These are phyloP conservation scores for Petroica traversi DNA, from an alignment of 2,113 vertebrate species.

Conservation along the genomic window DNA sequence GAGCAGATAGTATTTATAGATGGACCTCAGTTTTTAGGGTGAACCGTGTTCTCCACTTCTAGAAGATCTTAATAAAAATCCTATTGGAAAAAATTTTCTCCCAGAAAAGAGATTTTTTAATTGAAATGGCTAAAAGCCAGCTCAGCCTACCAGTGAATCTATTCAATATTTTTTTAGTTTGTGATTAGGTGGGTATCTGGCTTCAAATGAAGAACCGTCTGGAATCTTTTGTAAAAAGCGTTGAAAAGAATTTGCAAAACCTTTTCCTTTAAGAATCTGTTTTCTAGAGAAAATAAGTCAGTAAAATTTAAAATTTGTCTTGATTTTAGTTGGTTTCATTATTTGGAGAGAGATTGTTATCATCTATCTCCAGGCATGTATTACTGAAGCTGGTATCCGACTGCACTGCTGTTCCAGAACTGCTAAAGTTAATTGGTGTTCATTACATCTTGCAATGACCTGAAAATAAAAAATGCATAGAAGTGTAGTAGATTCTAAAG, in stretches of 20 bases:
- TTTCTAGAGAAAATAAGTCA: neutral
- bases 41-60: neutral
- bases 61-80: neutral
- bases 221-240: neutral
- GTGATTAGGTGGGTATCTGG: neutral
- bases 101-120: neutral
- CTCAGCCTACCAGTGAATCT: neutral
- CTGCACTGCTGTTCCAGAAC: neutral
- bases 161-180: neutral
- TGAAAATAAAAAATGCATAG: neutral
- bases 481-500: neutral
- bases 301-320: neutral
- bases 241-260: neutral
- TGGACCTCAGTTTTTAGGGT: neutral
- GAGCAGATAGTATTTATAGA: neutral
- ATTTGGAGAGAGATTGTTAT: neutral
- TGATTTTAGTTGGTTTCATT: neutral
- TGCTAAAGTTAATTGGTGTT: neutral
- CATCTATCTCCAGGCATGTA: neutral
- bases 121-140: neutral
- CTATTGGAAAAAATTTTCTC: neutral
- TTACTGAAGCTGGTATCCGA: neutral
- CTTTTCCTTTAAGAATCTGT: neutral
- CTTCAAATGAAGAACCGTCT: neutral
- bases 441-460: neutral